These are phyloP conservation scores for Myopa tessellatipennis DNA, from an alignment of 2,888 invertebrate genomes.

Conservation along the genomic window DNA sequence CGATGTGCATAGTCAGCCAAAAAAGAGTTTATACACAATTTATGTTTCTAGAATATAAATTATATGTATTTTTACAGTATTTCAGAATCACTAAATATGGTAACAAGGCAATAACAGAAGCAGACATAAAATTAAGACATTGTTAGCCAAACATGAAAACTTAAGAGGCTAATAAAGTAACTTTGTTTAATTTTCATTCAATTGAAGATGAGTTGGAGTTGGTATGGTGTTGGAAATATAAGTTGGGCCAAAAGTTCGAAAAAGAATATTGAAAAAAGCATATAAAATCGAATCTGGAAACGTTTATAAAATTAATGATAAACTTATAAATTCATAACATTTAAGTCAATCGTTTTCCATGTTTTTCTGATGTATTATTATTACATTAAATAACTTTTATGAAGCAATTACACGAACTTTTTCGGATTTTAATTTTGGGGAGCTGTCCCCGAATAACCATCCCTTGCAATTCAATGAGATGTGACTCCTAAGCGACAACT, in stretches of 20 bases:
- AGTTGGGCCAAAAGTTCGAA: not conserved
- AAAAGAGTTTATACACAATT: too few species aligned
- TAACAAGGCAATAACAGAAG: not conserved
- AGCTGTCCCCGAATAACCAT: too few species aligned
- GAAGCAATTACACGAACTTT: too few species aligned
- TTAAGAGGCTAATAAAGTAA: not conserved
- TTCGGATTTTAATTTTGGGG: too few species aligned
- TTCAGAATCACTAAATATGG: not conserved
- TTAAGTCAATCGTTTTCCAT: too few species aligned
- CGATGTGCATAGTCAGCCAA: not conserved
- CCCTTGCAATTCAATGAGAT: too few species aligned
- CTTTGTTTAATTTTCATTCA: not conserved
- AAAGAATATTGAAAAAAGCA: not conserved
- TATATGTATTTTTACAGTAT: constrained; percentile 5
- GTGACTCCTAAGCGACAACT: too few species aligned
- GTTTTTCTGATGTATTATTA: too few species aligned
- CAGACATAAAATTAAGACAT: not conserved
- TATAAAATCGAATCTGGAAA: too few species aligned
- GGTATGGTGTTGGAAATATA: not conserved
- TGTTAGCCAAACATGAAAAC: not conserved
- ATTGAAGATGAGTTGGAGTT: not conserved
- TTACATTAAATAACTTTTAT: too few species aligned
- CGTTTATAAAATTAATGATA: too few species aligned
- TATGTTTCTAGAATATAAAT: constrained; percentile 18
- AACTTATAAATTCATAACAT: too few species aligned